phyloP scores from a whole-genome alignment of 2,113 vertebrate species.

The Merops nubicus region DNA sequence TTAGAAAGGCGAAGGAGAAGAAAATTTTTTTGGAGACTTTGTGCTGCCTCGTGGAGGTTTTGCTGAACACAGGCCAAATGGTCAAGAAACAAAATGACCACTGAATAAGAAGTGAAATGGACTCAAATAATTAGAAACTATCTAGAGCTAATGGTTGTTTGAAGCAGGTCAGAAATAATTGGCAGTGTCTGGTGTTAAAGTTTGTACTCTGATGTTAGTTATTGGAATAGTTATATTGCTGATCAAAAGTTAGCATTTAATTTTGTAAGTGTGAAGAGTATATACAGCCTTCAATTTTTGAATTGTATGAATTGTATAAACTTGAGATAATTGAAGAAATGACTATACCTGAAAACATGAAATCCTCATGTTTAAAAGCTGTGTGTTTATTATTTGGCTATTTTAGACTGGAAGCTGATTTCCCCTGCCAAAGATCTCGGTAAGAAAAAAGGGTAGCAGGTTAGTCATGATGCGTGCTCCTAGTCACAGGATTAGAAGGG shows the following conservation, averaged over 20 bases:
- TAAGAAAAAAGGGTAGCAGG: not conserved
- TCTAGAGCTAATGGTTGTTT: slow-evolving; percentile 24
- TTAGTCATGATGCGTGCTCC: slow-evolving; percentile 1
- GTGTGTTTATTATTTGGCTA: not conserved
- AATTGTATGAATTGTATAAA: not conserved
- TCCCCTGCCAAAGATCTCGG: not conserved
- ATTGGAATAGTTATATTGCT: not conserved
- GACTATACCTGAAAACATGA: accelerated
- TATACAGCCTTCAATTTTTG: not conserved
- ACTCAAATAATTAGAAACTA: slow-evolving; percentile 23
- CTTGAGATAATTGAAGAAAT: not conserved
- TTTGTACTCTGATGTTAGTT: not conserved
- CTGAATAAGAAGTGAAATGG: slow-evolving; percentile 39
- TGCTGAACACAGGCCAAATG: slow-evolving; percentile 46
- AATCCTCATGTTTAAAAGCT: not conserved
- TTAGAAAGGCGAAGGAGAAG: not conserved
- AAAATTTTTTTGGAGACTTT: not conserved
- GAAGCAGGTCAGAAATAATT: not conserved
- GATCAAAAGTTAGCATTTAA: not conserved
- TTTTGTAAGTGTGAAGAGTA: not conserved
- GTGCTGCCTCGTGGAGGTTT: slow-evolving; percentile 25
- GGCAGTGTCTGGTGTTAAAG: not conserved
- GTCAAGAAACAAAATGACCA: slow-evolving; percentile 32
- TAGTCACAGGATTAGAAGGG: not conserved
- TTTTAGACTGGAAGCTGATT: slow-evolving; percentile 2